Percentiles rank a stretch among this genome's conserved stretches.
Evolutionary conservation across 2,888 invertebrate species (phyloP).

Genomic region (Hydrotaea diabolus): DNA sequence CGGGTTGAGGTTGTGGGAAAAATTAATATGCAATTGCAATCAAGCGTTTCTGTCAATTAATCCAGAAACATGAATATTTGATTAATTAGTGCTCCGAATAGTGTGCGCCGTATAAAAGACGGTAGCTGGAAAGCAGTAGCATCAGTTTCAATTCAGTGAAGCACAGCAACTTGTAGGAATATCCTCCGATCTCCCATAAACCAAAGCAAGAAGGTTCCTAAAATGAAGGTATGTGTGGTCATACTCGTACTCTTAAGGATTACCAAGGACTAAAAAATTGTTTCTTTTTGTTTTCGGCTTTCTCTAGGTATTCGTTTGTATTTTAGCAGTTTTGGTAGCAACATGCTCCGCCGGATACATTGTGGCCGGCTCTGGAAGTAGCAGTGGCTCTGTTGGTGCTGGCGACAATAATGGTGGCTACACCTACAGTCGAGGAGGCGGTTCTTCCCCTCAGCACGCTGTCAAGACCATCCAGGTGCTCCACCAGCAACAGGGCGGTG

Average conservation of each 20-base stretch:
- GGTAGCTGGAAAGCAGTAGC: background rate
- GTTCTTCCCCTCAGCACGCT: no score
- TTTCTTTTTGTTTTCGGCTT: no score
- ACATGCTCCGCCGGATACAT: constrained; percentile 64
- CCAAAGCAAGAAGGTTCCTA: constrained; percentile 51
- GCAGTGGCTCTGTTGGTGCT: background rate
- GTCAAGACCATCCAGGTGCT: constrained; percentile 60
- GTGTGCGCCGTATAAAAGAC: constrained; percentile 46
- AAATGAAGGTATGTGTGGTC: constrained; percentile 65
- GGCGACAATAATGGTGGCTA: background rate
- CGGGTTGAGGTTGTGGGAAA: no score
- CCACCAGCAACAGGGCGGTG: background rate
- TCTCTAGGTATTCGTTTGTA: constrained; percentile 62
- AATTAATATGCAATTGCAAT: no score
- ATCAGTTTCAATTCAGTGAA: constrained; percentile 56
- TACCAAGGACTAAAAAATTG: no score
- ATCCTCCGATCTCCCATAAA: constrained; percentile 26
- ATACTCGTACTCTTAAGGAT: background rate
- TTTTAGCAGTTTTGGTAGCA: constrained; percentile 58
- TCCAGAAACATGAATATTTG: no score
- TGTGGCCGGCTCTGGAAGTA: constrained; percentile 13
- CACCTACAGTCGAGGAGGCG: no score
- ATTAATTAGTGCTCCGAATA: no score
- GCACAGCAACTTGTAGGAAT: constrained; percentile 39
- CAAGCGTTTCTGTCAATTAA: no score